phyloP scores from a whole-genome alignment of 2,797 vertebrate genomes.

The Clamator glandarius region DNA sequence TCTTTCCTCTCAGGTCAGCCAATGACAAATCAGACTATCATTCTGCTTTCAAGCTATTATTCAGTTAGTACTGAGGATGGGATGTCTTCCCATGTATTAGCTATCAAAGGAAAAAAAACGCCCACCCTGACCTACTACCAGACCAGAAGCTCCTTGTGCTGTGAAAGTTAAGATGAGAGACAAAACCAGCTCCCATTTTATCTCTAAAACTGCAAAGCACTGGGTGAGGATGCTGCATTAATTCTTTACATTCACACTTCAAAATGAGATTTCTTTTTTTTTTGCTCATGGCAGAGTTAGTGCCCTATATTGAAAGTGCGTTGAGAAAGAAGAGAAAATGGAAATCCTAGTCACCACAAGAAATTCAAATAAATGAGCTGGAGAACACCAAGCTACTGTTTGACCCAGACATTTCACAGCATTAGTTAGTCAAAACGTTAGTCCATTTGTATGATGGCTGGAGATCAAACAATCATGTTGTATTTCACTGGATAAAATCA shows the following conservation, averaged over 20 bases:
- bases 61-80: neutral
- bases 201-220: neutral
- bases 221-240: neutral
- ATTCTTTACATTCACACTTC: constrained; percentile 31
- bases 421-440: neutral
- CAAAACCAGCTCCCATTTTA: constrained; percentile 20
- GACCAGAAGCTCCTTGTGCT: neutral
- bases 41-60: constrained; percentile 44
- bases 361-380: neutral
- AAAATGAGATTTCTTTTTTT: neutral
- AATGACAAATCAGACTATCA: constrained; percentile 45
- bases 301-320: neutral
- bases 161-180: neutral
- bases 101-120: constrained; percentile 1
- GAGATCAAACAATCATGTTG: neutral
- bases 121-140: neutral
- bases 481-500: neutral
- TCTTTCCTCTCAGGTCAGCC: constrained; percentile 42
- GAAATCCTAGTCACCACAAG: neutral
- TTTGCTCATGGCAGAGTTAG: neutral
- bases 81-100: neutral
- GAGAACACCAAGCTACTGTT: neutral
- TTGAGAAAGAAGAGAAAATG: neutral
- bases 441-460: rapidly evolving
- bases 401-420: neutral